These are phyloP conservation scores for Tenualosa thibaudeaui DNA, from an alignment of 2,797 vertebrate genomes.

Conservation along the genomic window DNA sequence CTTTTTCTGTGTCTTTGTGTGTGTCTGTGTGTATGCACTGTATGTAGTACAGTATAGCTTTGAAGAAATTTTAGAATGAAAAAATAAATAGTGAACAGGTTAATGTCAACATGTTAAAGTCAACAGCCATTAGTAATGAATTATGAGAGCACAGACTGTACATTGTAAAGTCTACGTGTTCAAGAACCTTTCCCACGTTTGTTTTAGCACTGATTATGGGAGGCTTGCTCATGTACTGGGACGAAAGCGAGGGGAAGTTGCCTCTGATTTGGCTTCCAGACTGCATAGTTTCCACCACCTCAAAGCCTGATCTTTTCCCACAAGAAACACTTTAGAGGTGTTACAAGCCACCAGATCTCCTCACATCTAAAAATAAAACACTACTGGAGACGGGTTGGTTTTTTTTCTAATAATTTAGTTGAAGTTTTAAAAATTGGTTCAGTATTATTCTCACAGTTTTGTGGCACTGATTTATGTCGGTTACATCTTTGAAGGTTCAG, in stretches of 20 bases:
- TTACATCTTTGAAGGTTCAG: no score
- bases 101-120: background rate
- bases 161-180: background rate
- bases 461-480: no score
- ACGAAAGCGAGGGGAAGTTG: conserved; percentile 15
- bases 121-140: no score
- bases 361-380: conserved; percentile 23
- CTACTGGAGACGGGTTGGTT: background rate
- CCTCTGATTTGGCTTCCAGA: conserved; percentile 23
- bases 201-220: background rate
- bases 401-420: background rate
- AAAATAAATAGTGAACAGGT: background rate
- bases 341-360: background rate
- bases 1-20: background rate
- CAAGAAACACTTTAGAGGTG: conserved; percentile 19
- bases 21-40: background rate
- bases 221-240: background rate
- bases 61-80: background rate
- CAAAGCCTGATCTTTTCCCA: conserved; percentile 12
- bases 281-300: conserved; percentile 25
- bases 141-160: background rate
- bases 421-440: background rate
- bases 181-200: background rate
- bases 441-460: background rate
- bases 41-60: background rate